Evolutionary conservation across 2,888 invertebrate species (phyloP).

Genomic region (Blastobasis lacticolella): DNA sequence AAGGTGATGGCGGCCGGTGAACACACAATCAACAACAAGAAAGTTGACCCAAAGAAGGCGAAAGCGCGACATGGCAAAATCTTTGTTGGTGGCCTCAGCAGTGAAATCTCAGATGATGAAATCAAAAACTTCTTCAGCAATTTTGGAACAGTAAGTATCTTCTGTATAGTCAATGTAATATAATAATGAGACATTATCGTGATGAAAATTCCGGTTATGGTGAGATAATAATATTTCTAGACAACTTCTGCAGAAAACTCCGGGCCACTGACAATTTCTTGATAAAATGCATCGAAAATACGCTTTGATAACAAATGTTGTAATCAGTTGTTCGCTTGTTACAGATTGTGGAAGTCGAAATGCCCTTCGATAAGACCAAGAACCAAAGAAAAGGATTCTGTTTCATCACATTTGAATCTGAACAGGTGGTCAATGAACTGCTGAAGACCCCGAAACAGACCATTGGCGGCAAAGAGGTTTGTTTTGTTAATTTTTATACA

Average conservation of each 20-base stretch:
- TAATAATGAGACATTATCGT: slow-evolving; percentile 15
- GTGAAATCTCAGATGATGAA: slow-evolving; percentile 94
- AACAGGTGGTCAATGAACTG: slow-evolving; percentile 93
- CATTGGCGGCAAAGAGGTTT: slow-evolving; percentile 93
- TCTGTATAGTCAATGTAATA: not conserved
- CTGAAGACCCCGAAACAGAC: slow-evolving; percentile 94
- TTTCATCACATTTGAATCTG: slow-evolving; percentile 97
- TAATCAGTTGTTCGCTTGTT: slow-evolving; percentile 23
- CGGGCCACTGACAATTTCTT: slow-evolving; percentile 58
- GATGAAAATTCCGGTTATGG: slow-evolving; percentile 68
- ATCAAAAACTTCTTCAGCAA: slow-evolving; percentile 94
- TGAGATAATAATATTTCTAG: slow-evolving; percentile 55
- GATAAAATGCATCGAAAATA: not conserved
- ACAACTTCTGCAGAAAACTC: slow-evolving; percentile 51
- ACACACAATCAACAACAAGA: slow-evolving; percentile 95
- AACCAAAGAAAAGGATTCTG: slow-evolving; percentile 98
- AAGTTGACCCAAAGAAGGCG: slow-evolving; percentile 96
- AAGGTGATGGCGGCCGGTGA: slow-evolving; percentile 92
- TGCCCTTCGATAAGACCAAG: slow-evolving; percentile 98
- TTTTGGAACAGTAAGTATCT: slow-evolving; percentile 88
- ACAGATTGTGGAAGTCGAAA: slow-evolving; percentile 95
- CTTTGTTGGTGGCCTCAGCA: slow-evolving; percentile 95
- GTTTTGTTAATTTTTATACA: slow-evolving; percentile 28
- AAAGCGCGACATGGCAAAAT: slow-evolving; percentile 97
- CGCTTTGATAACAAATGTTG: not conserved